phyloP scores from a whole-genome alignment of 1,140 invertebrate species.

The Leguminivora glycinivorella region DNA sequence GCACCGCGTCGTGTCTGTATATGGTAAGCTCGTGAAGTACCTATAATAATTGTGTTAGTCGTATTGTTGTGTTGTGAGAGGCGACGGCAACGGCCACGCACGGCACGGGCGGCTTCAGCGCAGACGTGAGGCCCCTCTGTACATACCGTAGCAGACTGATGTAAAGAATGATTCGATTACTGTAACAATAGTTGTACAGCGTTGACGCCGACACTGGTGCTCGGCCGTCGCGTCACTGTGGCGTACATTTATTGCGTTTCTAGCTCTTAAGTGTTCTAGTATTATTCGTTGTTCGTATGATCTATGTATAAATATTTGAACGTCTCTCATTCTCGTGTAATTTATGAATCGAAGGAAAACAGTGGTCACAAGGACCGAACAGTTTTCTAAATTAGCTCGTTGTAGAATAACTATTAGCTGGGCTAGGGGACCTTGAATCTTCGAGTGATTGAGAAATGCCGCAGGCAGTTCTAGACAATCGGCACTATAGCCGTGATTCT shows the following conservation, averaged over 20 bases:
- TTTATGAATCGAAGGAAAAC: conserved; percentile 74
- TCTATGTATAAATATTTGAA: conserved; percentile 79
- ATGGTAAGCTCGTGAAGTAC: conserved; percentile 28
- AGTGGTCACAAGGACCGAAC: conserved; percentile 54
- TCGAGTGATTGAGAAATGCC: conserved; percentile 66
- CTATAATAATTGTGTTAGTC: conserved; percentile 24
- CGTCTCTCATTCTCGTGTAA: conserved; percentile 78
- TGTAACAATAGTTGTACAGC: conserved; percentile 67
- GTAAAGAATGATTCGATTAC: conserved; percentile 66
- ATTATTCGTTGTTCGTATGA: conserved; percentile 79
- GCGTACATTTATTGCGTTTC: conserved; percentile 57
- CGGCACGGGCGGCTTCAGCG: conserved; percentile 29
- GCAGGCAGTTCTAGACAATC: conserved; percentile 77
- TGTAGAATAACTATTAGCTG: conserved; percentile 77
- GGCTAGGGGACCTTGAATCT: conserved; percentile 78
- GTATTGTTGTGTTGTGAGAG: conserved; percentile 27
- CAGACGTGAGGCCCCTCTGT: conserved; percentile 51
- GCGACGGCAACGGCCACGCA: conserved; percentile 31
- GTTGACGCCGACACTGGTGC: conserved; percentile 60
- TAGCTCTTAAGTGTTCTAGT: conserved; percentile 77
- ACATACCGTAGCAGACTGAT: conserved; percentile 71
- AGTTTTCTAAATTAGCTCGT: conserved; percentile 73
- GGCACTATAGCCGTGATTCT: conserved; percentile 76
- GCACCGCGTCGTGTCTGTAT: conserved; percentile 27
- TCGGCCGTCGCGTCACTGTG: conserved; percentile 66